Conservation (phyloP, 2,797 vertebrate genomes). For the Taeniopygia guttata region DNA sequence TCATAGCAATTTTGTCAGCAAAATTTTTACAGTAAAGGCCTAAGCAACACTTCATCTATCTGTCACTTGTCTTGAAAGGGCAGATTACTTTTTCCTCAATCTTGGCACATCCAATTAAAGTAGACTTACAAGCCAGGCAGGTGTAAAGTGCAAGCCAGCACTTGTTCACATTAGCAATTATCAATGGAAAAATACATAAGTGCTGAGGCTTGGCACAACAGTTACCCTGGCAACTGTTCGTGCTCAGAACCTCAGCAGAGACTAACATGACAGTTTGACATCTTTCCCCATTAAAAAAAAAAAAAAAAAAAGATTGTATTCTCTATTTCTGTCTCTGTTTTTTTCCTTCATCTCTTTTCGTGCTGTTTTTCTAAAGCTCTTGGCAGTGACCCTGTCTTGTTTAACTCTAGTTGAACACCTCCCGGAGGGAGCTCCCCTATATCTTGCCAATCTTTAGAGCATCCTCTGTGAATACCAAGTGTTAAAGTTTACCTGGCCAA, state of each 20-base stretch:
- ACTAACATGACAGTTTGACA: conserved; percentile 73
- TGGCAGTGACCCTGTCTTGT: neutral
- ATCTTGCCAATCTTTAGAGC: neutral
- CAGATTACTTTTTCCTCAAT: conserved; percentile 77
- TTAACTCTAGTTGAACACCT: neutral
- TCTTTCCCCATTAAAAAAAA: conserved; percentile 34
- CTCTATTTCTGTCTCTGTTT: neutral
- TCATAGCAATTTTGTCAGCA: conserved; percentile 74
- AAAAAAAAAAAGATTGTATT: conserved; percentile 23
- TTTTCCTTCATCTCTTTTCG: neutral
- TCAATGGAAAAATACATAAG: conserved; percentile 73
- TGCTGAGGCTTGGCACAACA: conserved; percentile 66
- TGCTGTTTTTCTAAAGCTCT: neutral
- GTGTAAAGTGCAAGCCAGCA: conserved; percentile 76
- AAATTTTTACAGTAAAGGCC: conserved; percentile 71
- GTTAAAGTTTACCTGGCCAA: neutral
- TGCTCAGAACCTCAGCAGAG: conserved; percentile 49
- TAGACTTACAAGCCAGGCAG: conserved; percentile 73
- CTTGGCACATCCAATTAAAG: conserved; percentile 80
- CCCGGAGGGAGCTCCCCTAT: fast-evolving
- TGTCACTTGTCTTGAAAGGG: conserved; percentile 76
- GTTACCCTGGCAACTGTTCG: conserved; percentile 72
- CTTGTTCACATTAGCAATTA: conserved; percentile 79
- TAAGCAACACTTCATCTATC: conserved; percentile 74
- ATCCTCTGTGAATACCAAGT: neutral